Evolutionary conservation across 2,888 invertebrate genomes (phyloP).

Genomic region (Paralinhomoeus sp.): DNA sequence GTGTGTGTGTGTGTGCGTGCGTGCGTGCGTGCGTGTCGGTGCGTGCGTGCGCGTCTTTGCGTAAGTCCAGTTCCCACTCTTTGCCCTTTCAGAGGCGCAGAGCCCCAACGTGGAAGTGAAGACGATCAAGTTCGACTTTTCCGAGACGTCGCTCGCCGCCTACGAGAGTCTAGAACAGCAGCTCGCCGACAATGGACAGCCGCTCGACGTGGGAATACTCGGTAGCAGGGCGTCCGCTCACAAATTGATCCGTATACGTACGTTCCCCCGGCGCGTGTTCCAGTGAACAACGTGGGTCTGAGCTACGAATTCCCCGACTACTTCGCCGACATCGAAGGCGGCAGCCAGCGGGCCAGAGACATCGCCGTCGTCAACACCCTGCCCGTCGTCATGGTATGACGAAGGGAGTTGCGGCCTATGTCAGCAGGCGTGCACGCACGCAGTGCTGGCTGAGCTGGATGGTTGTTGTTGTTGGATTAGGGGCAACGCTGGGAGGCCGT

Average conservation of each 20-base stretch:
- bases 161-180: constrained; percentile 9
- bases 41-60: too few species aligned
- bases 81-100: neutral
- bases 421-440: neutral
- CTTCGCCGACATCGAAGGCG: constrained; percentile 24
- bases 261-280: neutral
- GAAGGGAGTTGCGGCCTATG: neutral
- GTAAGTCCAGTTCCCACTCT: too few species aligned
- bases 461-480: too few species aligned
- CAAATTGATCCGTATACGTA: neutral
- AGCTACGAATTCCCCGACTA: constrained; percentile 57
- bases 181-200: constrained; percentile 13
- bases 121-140: constrained; percentile 18
- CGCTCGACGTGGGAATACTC: constrained; percentile 15
- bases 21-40: too few species aligned
- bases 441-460: too few species aligned
- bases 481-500: too few species aligned
- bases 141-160: constrained; percentile 9
- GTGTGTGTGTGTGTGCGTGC: too few species aligned
- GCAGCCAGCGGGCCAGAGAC: constrained; percentile 33
- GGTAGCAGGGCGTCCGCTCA: constrained; percentile 2
- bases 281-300: constrained; percentile 72
- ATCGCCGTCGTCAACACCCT: constrained; percentile 55
- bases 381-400: constrained; percentile 42
- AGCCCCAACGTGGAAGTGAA: constrained; percentile 9